Evolutionary conservation across 2,797 vertebrate genomes (phyloP).

Genomic region (Amblyopsis hoosieri): DNA sequence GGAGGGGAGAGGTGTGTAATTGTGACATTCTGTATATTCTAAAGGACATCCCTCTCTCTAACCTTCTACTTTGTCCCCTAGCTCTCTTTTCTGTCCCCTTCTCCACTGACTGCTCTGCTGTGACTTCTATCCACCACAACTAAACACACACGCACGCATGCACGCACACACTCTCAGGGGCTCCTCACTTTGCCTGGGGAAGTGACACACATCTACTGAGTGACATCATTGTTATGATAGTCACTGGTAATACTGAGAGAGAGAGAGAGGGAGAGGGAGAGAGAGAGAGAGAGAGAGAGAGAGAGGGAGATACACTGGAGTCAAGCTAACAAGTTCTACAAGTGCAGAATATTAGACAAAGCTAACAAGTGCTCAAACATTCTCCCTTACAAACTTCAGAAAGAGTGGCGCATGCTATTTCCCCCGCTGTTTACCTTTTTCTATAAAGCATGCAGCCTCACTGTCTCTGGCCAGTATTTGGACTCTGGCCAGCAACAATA

Average conservation of each 20-base stretch:
- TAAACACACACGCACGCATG: constrained; percentile 6
- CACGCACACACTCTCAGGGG: not conserved
- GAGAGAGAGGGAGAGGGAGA: constrained; percentile 22
- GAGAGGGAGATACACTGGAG: not conserved
- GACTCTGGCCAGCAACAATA: constrained; percentile 24
- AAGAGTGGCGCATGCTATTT: constrained; percentile 10
- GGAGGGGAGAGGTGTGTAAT: no score
- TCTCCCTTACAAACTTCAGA: no score
- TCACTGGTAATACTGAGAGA: constrained; percentile 37
- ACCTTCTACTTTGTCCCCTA: constrained; percentile 15
- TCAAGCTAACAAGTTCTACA: no score
- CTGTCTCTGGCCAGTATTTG: constrained; percentile 21
- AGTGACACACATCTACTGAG: constrained; percentile 17
- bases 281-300: not conserved
- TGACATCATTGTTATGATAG: constrained; percentile 35
- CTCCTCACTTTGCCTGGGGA: constrained; percentile 24
- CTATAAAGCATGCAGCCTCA: constrained; percentile 19
- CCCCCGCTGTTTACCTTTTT: not conserved
- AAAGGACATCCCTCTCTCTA: not conserved
- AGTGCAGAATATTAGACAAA: not conserved
- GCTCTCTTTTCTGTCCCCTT: not conserved
- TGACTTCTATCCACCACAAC: constrained; percentile 9
- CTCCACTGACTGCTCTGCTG: not conserved
- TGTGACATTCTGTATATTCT: not conserved
- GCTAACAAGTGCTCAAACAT: not conserved